Evolutionary conservation across 2,888 invertebrate species (phyloP).

Genomic region (Drepana falcataria): DNA sequence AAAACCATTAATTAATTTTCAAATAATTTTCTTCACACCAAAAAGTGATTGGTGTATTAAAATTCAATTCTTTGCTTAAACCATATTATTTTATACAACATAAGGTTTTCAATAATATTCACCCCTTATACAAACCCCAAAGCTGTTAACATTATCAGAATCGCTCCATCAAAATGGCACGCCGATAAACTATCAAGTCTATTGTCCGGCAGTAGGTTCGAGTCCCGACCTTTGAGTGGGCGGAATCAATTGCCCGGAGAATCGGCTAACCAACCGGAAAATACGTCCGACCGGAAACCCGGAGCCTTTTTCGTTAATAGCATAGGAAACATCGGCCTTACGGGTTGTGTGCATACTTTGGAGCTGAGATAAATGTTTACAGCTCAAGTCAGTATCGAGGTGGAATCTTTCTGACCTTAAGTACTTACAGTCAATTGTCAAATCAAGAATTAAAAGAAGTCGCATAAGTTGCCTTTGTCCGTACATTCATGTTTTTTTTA

Average conservation of each 20-base stretch:
- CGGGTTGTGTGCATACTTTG: background rate
- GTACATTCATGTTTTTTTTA: too few relatives aligned
- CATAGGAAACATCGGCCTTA: constrained; percentile 26
- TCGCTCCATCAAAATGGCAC: constrained; percentile 59
- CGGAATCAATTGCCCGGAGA: constrained; percentile 74
- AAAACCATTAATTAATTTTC: too few relatives aligned
- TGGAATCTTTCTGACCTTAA: too few relatives aligned
- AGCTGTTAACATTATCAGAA: constrained; percentile 61
- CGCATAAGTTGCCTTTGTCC: too few relatives aligned
- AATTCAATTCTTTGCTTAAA: too few relatives aligned
- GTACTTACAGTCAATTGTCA: too few relatives aligned
- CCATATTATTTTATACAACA: too few relatives aligned
- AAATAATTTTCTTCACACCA: too few relatives aligned
- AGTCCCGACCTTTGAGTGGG: constrained; percentile 46
- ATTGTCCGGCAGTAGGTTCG: constrained; percentile 49
- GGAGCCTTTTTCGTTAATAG: constrained; percentile 61
- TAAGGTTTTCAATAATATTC: constrained; percentile 2
- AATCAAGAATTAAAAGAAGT: too few relatives aligned
- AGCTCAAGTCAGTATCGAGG: too few relatives aligned
- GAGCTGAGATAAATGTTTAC: background rate
- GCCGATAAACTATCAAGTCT: constrained; percentile 57
- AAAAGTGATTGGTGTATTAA: too few relatives aligned
- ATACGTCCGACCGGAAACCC: constrained; percentile 62
- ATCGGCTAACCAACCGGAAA: constrained; percentile 76
- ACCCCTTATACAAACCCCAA: constrained; percentile 6